These are phyloP conservation scores for Nansenia antarctica DNA, from an alignment of 2,113 vertebrate species.

Conservation along the genomic window DNA sequence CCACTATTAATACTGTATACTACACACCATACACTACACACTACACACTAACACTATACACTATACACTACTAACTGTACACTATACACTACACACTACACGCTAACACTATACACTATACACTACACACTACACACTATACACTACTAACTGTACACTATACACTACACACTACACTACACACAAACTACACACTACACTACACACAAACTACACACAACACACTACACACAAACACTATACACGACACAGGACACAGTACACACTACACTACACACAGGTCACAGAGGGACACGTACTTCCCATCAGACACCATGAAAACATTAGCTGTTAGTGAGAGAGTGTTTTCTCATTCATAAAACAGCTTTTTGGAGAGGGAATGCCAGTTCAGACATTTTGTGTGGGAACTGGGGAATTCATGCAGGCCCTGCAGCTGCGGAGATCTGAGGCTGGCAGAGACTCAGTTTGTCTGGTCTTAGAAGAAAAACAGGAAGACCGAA, in stretches of 20 bases:
- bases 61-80: too few relatives aligned
- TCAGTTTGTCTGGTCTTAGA: constrained; percentile 50
- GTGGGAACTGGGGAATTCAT: constrained; percentile 42
- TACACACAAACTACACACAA: neutral
- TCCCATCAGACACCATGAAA: constrained; percentile 34
- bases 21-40: neutral
- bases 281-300: neutral
- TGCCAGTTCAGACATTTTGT: constrained; percentile 48
- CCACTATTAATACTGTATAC: neutral
- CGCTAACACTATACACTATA: too few relatives aligned
- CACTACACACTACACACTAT: neutral
- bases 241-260: neutral
- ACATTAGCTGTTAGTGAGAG: constrained; percentile 12
- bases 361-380: constrained; percentile 40
- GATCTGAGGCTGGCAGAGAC: constrained; percentile 48
- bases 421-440: constrained; percentile 45
- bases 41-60: neutral
- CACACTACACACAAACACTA: neutral
- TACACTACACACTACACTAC: neutral
- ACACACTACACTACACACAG: neutral
- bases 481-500: constrained; percentile 56
- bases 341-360: constrained; percentile 45
- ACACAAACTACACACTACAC: neutral
- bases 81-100: neutral
- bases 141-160: too few relatives aligned